Evolutionary conservation across 2,888 invertebrate genomes (phyloP).

Genomic region (Melinopterus prodromus): DNA sequence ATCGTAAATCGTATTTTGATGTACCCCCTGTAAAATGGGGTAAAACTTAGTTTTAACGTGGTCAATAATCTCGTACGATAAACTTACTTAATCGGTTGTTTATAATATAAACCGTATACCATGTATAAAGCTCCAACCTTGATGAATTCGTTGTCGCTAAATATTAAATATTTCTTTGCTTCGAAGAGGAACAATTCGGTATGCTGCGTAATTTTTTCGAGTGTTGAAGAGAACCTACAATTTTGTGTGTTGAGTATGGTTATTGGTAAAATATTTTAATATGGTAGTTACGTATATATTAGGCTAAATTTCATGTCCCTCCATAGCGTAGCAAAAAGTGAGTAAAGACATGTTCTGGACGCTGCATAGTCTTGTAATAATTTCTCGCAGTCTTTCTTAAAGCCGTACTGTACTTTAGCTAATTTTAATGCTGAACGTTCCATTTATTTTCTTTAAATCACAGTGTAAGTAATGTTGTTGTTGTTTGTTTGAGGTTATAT

Average conservation of each 20-base stretch:
- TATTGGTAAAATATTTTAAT: conserved; percentile 5
- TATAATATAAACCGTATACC: conserved; percentile 54
- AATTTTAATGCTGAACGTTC: not conserved
- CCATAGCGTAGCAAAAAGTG: conserved; percentile 25
- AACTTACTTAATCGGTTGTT: conserved; percentile 53
- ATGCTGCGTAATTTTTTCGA: conserved; percentile 25
- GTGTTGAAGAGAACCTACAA: conserved; percentile 21
- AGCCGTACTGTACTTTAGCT: conserved; percentile 14
- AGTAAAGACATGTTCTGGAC: conserved; percentile 6
- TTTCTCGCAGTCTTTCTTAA: conserved; percentile 29
- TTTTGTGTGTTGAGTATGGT: not conserved
- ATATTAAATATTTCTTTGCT: conserved; percentile 23
- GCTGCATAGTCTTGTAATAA: conserved; percentile 22
- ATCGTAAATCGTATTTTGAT: conserved; percentile 52
- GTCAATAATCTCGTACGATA: not conserved
- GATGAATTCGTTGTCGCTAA: conserved; percentile 37
- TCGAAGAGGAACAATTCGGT: conserved; percentile 31
- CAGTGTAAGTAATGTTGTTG: not conserved
- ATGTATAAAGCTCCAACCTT: conserved; percentile 53
- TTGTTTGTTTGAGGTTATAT: not conserved
- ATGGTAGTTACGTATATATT: conserved; percentile 27
- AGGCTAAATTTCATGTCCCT: conserved; percentile 26
- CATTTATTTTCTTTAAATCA: not conserved
- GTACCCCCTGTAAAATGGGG: conserved; percentile 38
- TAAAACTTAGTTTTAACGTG: not conserved